phyloP scores from a whole-genome alignment of 2,888 invertebrate genomes.

The Epicampocera succincta region DNA sequence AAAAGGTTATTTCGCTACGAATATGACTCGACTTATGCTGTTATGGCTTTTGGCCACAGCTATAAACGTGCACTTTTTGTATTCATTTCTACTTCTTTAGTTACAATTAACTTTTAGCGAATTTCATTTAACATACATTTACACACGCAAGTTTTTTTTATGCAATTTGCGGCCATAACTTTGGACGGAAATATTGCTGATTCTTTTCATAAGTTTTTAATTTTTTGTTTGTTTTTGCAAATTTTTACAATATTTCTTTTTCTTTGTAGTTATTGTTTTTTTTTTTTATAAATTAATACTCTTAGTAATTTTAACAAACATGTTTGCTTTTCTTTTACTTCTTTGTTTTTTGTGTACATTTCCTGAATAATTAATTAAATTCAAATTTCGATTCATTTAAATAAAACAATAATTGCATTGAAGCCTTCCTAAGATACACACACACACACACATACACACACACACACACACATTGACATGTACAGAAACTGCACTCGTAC shows the following conservation, averaged over 20 bases:
- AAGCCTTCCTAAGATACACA: not conserved
- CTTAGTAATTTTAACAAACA: constrained; percentile 13
- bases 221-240: constrained; percentile 6
- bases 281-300: constrained; percentile 34
- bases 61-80: no score
- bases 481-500: not conserved
- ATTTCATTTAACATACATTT: no score
- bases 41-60: no score
- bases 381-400: constrained; percentile 46
- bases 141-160: not conserved
- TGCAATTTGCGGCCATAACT: constrained; percentile 41
- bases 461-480: not conserved
- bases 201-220: constrained; percentile 58
- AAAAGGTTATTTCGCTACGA: no score
- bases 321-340: not conserved
- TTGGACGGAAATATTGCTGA: constrained; percentile 58
- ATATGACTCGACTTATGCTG: no score
- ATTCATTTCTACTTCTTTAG: no score
- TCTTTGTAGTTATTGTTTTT: not conserved
- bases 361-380: constrained; percentile 69
- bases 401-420: constrained; percentile 46
- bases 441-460: not conserved
- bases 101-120: no score
- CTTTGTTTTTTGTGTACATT: constrained; percentile 51
- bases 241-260: constrained; percentile 40